phyloP scores from a whole-genome alignment of 2,113 vertebrate species.

The Deroptyus accipitrinus region DNA sequence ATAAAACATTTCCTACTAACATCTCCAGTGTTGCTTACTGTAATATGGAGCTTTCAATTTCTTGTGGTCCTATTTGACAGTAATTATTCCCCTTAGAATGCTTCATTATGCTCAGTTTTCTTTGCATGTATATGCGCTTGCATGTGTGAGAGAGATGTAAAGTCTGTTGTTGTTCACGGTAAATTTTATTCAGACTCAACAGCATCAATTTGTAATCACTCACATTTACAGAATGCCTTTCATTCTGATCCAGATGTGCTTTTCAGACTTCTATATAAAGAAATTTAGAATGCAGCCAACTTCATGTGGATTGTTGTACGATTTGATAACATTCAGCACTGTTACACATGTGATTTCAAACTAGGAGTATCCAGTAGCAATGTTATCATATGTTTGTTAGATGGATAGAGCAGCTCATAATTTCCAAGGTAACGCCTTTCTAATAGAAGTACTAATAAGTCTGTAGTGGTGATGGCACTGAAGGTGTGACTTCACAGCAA shows the following conservation, averaged over 20 bases:
- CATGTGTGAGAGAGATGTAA: neutral
- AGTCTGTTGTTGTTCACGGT: neutral
- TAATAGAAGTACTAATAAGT: neutral
- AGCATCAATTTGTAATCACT: neutral
- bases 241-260: neutral
- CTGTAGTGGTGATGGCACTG: neutral
- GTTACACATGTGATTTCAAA: neutral
- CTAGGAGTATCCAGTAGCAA: neutral
- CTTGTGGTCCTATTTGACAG: neutral
- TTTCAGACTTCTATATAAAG: neutral
- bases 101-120: constrained; percentile 23
- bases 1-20: constrained; percentile 40
- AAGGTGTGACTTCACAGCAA: neutral
- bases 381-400: too few species aligned
- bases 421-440: neutral
- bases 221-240: neutral
- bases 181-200: neutral
- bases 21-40: neutral
- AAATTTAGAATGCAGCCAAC: neutral
- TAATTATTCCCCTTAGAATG: constrained; percentile 29
- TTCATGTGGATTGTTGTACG: neutral
- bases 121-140: neutral
- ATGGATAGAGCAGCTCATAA: neutral
- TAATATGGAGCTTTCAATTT: neutral
- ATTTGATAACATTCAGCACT: neutral